Evolutionary conservation across 1,140 invertebrate species (phyloP), one percentile per base, ranked within the genome.

Genomic region (Pomacea maculata): DNA sequence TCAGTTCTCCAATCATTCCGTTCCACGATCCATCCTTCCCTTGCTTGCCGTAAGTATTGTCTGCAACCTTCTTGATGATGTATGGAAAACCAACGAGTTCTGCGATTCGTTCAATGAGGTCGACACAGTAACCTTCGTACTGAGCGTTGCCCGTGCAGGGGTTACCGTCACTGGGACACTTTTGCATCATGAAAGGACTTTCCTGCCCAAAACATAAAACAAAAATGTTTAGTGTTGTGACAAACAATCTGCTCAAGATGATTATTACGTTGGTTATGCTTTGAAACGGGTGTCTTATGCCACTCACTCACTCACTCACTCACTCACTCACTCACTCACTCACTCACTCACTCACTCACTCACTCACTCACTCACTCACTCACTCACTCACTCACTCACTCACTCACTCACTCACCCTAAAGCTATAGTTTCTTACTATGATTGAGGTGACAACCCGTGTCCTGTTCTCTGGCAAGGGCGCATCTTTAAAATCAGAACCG

Each of bases 41-140:
- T n/a, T 65, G 57, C 14, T 68, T 78, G 0, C 98, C 98, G 87
- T 99, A 99, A 94, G 96, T 96, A 85, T 96, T 95, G 91, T 99
- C 98, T 2, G 96, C 95, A 0, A 98, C 97, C 63, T 98, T 91
- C 19, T 80, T 94, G 74, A 99, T 95, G 68, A 93, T 93, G 90
- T 98, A 99, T 84, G 97, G 95, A 92, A 99, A 99, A 11, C 77
- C 74, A 14, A 90, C 72, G n/a, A 77, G 72, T 9, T 85, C 57
- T 0, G 87, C 82, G 29, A 87, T 57, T 63, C 78, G 74, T 29
- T 82, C 73, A 19, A 87, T 79, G 14, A 91, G 83, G 73, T 91
- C 90, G 14, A 86, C 83, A 78, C 88, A 88, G 82, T 87, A 91
- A 14, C 90, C 90, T 89, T 98, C 95, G 88, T 95, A 98, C 73